phyloP scores from a whole-genome alignment of 2,888 invertebrate species.

The Tipula lateralis region DNA sequence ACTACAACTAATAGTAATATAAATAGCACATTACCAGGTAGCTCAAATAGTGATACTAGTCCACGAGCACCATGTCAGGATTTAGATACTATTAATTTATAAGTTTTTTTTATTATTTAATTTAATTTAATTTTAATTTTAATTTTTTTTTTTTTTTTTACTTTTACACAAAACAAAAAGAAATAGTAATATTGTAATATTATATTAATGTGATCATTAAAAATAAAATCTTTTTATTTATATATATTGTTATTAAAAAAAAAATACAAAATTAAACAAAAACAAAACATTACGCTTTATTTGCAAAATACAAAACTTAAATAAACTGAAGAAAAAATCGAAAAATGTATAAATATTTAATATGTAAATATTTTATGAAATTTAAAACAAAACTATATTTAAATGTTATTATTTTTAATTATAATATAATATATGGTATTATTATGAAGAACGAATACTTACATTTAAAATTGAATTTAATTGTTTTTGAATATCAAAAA shows the following conservation, averaged over 20 bases:
- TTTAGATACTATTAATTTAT: conserved; percentile 68
- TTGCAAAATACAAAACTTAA: conserved; percentile 20
- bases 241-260: background rate
- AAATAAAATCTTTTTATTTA: conserved; percentile 15
- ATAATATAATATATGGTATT: background rate
- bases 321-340: background rate
- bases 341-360: conserved; percentile 7
- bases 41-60: conserved; percentile 44
- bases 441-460: background rate
- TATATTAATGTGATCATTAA: conserved; percentile 20
- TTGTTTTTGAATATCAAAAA: background rate
- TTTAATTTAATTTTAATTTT: background rate
- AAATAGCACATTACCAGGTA: conserved; percentile 39
- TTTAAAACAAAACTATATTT: background rate
- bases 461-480: background rate
- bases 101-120: conserved; percentile 37
- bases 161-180: conserved; percentile 11
- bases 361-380: background rate
- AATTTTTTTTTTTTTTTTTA: background rate
- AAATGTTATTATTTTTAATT: conserved; percentile 11
- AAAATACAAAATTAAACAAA: background rate
- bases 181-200: background rate
- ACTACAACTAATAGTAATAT: conserved; percentile 34
- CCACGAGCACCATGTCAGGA: conserved; percentile 65
- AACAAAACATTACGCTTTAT: conserved; percentile 9